phyloP scores from a whole-genome alignment of 2,888 invertebrate species.

The Leptarthrus brevirostris region DNA sequence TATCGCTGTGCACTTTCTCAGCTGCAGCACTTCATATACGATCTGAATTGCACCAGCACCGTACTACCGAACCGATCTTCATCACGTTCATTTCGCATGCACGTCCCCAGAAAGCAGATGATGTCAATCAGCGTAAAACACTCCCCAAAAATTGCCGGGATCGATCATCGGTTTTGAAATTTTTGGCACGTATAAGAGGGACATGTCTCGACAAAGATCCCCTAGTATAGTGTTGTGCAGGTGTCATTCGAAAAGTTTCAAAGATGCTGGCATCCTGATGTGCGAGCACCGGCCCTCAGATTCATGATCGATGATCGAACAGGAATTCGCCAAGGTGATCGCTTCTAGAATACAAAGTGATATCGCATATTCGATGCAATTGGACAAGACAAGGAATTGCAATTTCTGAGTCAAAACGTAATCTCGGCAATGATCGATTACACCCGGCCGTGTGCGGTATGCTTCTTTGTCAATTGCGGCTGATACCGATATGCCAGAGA shows the following conservation, averaged over 20 bases:
- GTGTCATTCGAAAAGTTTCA: conserved; percentile 19
- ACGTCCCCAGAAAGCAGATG: conserved; percentile 4
- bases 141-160: not conserved
- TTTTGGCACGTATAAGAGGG: conserved; percentile 41
- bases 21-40: conserved; percentile 18
- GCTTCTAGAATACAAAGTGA: conserved; percentile 6
- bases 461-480: conserved; percentile 13
- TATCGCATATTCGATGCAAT: conserved; percentile 26
- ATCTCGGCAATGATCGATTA: conserved; percentile 31
- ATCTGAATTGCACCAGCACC: not conserved
- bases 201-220: conserved; percentile 11
- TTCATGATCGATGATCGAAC: conserved; percentile 36
- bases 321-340: conserved; percentile 13
- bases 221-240: conserved; percentile 33
- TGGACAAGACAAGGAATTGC: conserved; percentile 2
- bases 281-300: not conserved
- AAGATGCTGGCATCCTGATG: conserved; percentile 18
- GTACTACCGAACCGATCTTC: not conserved
- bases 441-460: conserved; percentile 28
- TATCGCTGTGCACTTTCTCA: conserved; percentile 4
- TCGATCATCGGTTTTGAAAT: conserved; percentile 30
- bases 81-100: not conserved
- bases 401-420: conserved; percentile 17
- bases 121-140: conserved; percentile 13
- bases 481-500: conserved; percentile 17